Percentiles rank a stretch among this genome's conserved stretches.
Conservation (phyloP, 2,888 invertebrate species). For the Epirrita christyi region DNA sequence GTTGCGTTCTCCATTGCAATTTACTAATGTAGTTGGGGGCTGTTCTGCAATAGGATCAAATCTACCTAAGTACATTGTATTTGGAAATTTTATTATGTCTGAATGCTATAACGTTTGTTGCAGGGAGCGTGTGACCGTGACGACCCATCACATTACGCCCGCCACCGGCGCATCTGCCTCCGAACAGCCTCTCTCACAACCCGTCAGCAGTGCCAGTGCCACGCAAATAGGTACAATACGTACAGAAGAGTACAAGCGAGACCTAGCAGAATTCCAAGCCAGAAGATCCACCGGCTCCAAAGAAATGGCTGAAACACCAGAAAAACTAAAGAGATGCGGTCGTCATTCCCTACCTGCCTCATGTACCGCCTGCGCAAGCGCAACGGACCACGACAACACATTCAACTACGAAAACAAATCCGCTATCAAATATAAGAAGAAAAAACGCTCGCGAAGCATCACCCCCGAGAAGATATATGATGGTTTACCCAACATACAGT, state of each 20-base stretch:
- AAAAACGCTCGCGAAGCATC: slow-evolving; percentile 59
- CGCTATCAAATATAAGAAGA: slow-evolving; percentile 70
- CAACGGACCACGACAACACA: slow-evolving; percentile 66
- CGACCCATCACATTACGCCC: slow-evolving; percentile 60
- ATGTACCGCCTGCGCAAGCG: slow-evolving; percentile 73
- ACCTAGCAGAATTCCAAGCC: slow-evolving; percentile 79
- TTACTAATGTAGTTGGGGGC: no score
- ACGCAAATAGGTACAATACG: slow-evolving; percentile 70
- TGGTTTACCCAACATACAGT: slow-evolving; percentile 74
- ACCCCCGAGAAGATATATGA: slow-evolving; percentile 58
- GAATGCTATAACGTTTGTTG: no score
- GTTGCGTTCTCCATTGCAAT: no score
- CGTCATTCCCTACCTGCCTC: slow-evolving; percentile 73
- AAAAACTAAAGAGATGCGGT: slow-evolving; percentile 68
- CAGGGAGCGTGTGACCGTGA: slow-evolving; percentile 79
- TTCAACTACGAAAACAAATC: slow-evolving; percentile 79
- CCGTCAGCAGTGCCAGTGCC: slow-evolving; percentile 31
- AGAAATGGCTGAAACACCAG: slow-evolving; percentile 61
- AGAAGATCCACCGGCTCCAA: slow-evolving; percentile 64
- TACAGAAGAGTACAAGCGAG: slow-evolving; percentile 78
- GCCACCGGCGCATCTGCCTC: slow-evolving; percentile 45
- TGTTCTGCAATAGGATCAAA: no score
- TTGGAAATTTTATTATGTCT: no score
- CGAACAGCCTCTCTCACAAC: slow-evolving; percentile 38
- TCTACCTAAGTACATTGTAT: no score